Conservation (phyloP, 2,888 invertebrate genomes). For the Zele albiditarsus region DNA sequence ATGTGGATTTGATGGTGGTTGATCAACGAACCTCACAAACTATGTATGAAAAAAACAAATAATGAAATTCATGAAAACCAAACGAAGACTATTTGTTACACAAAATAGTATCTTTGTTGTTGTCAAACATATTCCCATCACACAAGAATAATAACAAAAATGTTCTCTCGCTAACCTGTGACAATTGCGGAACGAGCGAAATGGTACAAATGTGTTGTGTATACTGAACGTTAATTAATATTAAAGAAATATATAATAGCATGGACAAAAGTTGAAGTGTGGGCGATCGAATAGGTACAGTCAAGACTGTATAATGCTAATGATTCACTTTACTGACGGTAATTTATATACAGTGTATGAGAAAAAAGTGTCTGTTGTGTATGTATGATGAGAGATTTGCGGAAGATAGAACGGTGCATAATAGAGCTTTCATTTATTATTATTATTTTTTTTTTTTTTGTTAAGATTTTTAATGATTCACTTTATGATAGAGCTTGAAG, state of each 20-base stretch:
- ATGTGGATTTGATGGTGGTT: slow-evolving; percentile 34
- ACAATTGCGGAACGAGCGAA: slow-evolving; percentile 60
- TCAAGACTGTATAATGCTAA: slow-evolving; percentile 35
- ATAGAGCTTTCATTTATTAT: not conserved
- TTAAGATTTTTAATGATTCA: slow-evolving; percentile 4
- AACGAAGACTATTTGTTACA: slow-evolving; percentile 53
- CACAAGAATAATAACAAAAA: slow-evolving; percentile 23
- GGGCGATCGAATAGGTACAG: slow-evolving; percentile 34
- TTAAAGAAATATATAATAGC: slow-evolving; percentile 54
- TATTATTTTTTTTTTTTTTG: slow-evolving; percentile 9
- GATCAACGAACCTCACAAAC: slow-evolving; percentile 28
- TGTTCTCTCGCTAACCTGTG: slow-evolving; percentile 29
- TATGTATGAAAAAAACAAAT: slow-evolving; percentile 8
- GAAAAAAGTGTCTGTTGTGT: slow-evolving; percentile 18
- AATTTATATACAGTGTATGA: slow-evolving; percentile 36
- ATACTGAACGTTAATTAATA: slow-evolving; percentile 71
- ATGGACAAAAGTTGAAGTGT: slow-evolving; percentile 40
- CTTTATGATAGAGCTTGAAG: slow-evolving; percentile 3
- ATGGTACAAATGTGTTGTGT: slow-evolving; percentile 73
- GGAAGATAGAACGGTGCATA: slow-evolving; percentile 21
- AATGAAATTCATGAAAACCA: not conserved
- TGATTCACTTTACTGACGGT: slow-evolving; percentile 44
- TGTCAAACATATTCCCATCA: not conserved
- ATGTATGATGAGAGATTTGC: not conserved
- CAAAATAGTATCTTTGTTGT: slow-evolving; percentile 14